phyloP scores from a whole-genome alignment of 2,113 vertebrate genomes.

The Petaurus breviceps region DNA sequence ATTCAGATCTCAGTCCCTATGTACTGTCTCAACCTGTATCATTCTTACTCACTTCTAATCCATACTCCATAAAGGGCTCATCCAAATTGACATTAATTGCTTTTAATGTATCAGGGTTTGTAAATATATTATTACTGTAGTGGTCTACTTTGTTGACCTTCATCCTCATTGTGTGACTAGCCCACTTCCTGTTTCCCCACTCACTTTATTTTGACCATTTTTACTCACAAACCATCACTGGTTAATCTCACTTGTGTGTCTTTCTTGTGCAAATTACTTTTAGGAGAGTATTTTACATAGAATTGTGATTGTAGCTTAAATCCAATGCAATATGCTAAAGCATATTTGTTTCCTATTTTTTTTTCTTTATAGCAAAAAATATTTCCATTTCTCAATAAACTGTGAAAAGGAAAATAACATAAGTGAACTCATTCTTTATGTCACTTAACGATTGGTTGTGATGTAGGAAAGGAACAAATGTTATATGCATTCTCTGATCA shows the following conservation, averaged over 20 bases:
- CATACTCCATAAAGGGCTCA: neutral
- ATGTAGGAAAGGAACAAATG: neutral
- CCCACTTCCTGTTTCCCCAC: neutral
- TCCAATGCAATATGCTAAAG: neutral
- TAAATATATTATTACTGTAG: neutral
- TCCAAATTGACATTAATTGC: neutral
- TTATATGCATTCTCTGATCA: neutral
- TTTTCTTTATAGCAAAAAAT: neutral
- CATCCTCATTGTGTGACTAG: neutral
- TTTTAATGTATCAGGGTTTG: neutral
- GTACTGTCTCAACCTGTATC: neutral
- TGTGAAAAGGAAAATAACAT: neutral
- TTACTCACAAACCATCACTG: neutral
- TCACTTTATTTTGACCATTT: neutral
- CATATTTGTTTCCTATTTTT: neutral
- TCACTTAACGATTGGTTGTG: slow-evolving; percentile 10
- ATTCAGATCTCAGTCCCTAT: neutral
- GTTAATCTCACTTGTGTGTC: neutral
- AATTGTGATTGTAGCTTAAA: neutral
- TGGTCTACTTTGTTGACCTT: neutral
- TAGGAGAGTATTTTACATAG: neutral
- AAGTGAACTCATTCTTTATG: neutral
- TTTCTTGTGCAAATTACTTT: neutral
- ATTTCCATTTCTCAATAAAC: neutral
- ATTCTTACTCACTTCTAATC: neutral